These are phyloP conservation scores for Recurvirostra avosetta DNA, from an alignment of 2,113 vertebrate species.

Conservation along the genomic window DNA sequence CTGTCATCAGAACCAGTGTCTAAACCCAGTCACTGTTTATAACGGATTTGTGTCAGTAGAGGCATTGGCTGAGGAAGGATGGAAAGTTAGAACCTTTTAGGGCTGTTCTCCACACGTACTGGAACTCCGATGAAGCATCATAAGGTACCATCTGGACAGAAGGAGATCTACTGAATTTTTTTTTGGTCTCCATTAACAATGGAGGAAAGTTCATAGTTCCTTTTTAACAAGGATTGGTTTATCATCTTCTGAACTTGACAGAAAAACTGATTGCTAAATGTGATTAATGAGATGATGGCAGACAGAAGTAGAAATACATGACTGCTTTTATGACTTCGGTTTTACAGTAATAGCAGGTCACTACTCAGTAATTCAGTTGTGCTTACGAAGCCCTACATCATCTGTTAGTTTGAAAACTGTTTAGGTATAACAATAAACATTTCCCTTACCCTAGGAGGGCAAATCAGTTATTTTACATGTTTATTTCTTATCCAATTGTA, in stretches of 20 bases:
- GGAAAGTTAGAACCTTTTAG: not conserved
- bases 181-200: not conserved
- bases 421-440: not conserved
- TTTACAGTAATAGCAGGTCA: not conserved
- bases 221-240: not conserved
- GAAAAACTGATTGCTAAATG: not conserved
- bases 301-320: not conserved
- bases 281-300: not conserved
- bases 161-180: not conserved
- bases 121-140: not conserved
- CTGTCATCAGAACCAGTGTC: not conserved
- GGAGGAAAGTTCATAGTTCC: not conserved
- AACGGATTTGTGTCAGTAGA: not conserved
- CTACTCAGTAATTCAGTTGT: not conserved
- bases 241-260: not conserved
- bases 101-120: not conserved
- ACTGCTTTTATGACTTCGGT: not conserved
- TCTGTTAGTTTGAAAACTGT: not conserved
- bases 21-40: not conserved
- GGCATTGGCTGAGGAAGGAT: not conserved
- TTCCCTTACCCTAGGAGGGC: not conserved
- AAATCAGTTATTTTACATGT: not conserved
- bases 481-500: constrained; percentile 44
- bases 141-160: not conserved
- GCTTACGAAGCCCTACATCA: not conserved